Evolutionary conservation across 2,888 invertebrate genomes (phyloP), one percentile per base, ranked within the genome.

Genomic region (Entomobrya proxima): DNA sequence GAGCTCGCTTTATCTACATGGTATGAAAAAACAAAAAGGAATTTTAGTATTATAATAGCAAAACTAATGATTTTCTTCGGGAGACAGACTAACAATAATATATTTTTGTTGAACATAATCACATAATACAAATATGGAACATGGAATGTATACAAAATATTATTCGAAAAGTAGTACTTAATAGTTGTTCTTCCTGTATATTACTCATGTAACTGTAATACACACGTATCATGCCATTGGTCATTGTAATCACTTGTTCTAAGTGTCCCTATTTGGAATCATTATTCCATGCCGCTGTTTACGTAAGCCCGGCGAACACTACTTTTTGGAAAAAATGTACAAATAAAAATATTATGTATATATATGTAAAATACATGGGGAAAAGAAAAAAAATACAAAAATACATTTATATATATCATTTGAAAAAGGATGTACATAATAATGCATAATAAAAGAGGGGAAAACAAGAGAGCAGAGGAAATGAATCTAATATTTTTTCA

Each of bases 391-490:
- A 35, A 6, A 27, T 27, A 7, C n/a, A 52, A 75, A 52, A 6
- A 24, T 27, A 77, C 21, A 61, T 77, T 24, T 37, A 21, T n/a
- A 75, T 58, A 58, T 24, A 50, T 15, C 32, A 1, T 27, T 75
- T 32, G 27, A 40, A 74, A 58, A 50, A 35, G 74, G 52, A 74
- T 69, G 69, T 40, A 55, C 30, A 30, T 64, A 74, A 64, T 67
- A 67, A 79, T 79, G 30, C 64, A 79, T 67, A 64, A 52, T 79
- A 78, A 78, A 67, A 77, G 18, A 67, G 75, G 55, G 58, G 32
- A 61, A 81, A 44, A 44, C 55, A 69, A n/a, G 47, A 80, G 69
- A 74, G n/a, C n/a, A n/a, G 47, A 81, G 81, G 81, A 81, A 81
- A 81, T 58, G 74, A 61, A 74, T 74, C 58, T 74, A 74, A 69